phyloP scores from a whole-genome alignment of 2,888 invertebrate species.

The Teinopalpus imperialis region DNA sequence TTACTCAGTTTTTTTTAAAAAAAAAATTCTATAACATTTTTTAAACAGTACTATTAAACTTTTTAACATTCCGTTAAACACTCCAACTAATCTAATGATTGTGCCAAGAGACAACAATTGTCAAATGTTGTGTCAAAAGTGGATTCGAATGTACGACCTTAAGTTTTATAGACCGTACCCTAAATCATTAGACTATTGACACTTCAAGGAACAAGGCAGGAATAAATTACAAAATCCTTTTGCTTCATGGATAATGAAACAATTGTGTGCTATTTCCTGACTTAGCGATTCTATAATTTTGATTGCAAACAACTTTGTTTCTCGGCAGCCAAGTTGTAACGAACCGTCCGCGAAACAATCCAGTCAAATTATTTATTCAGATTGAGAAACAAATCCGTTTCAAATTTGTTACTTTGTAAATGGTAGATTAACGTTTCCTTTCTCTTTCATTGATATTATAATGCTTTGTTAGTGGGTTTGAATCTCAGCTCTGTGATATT shows the following conservation, averaged over 20 bases:
- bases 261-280: conserved; percentile 7
- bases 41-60: not conserved
- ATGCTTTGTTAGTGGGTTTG: too few species aligned
- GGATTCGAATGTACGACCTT: too few species aligned
- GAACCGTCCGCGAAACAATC: conserved; percentile 5
- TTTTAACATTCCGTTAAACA: not conserved
- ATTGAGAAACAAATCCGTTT: conserved; percentile 11
- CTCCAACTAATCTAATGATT: not conserved
- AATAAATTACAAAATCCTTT: not conserved
- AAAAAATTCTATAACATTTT: too few species aligned
- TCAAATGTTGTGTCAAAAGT: too few species aligned
- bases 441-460: too few species aligned
- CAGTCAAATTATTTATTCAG: conserved; percentile 9
- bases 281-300: conserved; percentile 7
- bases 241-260: conserved; percentile 5
- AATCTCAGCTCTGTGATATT: too few species aligned
- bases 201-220: not conserved
- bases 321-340: not conserved
- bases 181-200: too few species aligned
- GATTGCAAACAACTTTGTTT: conserved; percentile 13
- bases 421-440: not conserved
- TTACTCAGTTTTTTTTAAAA: too few species aligned
- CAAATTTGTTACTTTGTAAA: not conserved
- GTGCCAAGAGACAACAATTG: too few species aligned
- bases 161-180: too few species aligned